Percentiles rank a stretch among this genome's conserved stretches.
These are phyloP conservation scores for Diplolepis rosae DNA, from an alignment of 2,888 invertebrate species.

Conservation along the genomic window DNA sequence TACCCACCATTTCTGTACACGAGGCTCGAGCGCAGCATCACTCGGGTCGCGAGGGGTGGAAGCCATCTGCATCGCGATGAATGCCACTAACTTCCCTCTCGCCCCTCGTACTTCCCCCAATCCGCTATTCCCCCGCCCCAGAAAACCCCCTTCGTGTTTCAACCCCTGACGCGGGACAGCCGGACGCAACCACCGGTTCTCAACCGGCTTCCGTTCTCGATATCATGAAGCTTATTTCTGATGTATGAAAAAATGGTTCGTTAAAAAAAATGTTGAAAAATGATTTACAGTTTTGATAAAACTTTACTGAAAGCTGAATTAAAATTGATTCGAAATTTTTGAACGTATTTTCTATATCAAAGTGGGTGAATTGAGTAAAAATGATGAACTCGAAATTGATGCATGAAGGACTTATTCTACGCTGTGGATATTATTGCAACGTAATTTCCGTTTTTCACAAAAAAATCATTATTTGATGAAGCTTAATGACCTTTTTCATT, in stretches of 20 bases:
- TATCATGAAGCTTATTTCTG: conserved; percentile 19
- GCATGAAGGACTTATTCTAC: no score
- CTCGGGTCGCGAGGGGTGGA: conserved; percentile 66
- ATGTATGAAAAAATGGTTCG: background rate
- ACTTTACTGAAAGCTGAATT: no score
- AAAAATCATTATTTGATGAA: background rate
- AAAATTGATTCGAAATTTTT: conserved; percentile 10
- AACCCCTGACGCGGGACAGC: conserved; percentile 66
- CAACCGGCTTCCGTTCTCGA: conserved; percentile 58
- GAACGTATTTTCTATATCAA: conserved; percentile 2
- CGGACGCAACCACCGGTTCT: conserved; percentile 67
- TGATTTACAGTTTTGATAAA: no score
- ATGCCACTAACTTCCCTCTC: conserved; percentile 65
- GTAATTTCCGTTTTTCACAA: background rate
- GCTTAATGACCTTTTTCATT: conserved; percentile 11
- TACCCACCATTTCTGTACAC: conserved; percentile 24
- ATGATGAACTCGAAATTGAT: background rate
- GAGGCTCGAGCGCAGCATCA: conserved; percentile 48
- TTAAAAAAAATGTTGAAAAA: no score
- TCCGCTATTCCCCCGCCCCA: conserved; percentile 52
- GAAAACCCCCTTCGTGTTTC: conserved; percentile 65
- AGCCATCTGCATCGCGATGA: conserved; percentile 73
- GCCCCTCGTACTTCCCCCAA: conserved; percentile 46
- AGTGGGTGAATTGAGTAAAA: background rate
- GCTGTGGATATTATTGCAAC: background rate